phyloP scores from a whole-genome alignment of 2,888 invertebrate species.

The Ornithoptera alexandrae region DNA sequence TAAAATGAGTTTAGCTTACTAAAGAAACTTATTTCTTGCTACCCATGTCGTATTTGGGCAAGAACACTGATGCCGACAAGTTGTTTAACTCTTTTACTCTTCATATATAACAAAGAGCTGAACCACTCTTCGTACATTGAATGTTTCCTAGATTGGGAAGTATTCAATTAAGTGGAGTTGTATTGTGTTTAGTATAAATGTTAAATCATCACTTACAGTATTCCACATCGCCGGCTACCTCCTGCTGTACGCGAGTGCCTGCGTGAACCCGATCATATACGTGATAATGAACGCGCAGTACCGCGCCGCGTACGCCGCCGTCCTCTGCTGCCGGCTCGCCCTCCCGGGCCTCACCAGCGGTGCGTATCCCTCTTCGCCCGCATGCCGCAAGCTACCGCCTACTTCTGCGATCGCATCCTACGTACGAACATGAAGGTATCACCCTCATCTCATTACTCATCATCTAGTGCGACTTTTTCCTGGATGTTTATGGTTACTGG shows the following conservation, averaged over 20 bases:
- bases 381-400: conserved; percentile 61
- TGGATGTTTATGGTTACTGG: neutral
- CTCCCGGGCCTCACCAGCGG: conserved; percentile 81
- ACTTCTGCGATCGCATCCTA: conserved; percentile 66
- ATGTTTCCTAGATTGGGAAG: too few relatives aligned
- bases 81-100: too few relatives aligned
- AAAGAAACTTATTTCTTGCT: too few relatives aligned
- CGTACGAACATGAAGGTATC: conserved; percentile 71
- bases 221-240: conserved; percentile 90
- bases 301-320: conserved; percentile 91
- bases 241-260: conserved; percentile 91
- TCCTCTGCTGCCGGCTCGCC: conserved; percentile 83
- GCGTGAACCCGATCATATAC: conserved; percentile 96
- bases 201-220: conserved; percentile 64
- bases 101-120: too few relatives aligned
- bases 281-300: conserved; percentile 97
- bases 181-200: neutral
- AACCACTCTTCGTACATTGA: too few relatives aligned
- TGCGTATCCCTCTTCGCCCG: conserved; percentile 76
- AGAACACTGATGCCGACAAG: too few relatives aligned
- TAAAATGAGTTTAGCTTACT: too few relatives aligned
- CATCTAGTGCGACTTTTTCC: neutral
- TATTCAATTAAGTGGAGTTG: too few relatives aligned
- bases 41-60: too few relatives aligned
- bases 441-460: conserved; percentile 1